Evolutionary conservation across 2,888 invertebrate genomes (phyloP).

Genomic region (Glaucopsyche alexis): DNA sequence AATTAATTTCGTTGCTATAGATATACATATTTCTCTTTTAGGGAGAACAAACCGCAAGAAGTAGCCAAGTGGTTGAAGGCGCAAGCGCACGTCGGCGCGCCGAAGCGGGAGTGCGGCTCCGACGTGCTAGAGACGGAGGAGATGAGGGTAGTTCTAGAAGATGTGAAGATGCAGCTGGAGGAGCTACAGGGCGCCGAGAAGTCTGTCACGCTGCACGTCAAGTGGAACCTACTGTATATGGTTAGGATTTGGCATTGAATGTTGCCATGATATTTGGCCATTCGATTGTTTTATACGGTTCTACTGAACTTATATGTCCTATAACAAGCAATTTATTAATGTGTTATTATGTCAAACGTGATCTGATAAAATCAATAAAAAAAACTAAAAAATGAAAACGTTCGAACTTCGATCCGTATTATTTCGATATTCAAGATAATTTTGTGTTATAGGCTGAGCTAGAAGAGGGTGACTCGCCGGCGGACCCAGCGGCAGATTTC

Average conservation of each 20-base stretch:
- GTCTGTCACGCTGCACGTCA: slow-evolving; percentile 85
- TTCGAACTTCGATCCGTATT: too few relatives aligned
- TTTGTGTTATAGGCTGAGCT: slow-evolving; percentile 58
- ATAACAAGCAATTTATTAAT: too few relatives aligned
- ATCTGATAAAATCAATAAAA: too few relatives aligned
- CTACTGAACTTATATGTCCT: too few relatives aligned
- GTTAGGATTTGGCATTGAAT: slow-evolving; percentile 51
- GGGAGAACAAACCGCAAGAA: slow-evolving; percentile 69
- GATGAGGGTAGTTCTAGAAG: slow-evolving; percentile 58
- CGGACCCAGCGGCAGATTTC: slow-evolving; percentile 84
- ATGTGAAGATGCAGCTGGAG: slow-evolving; percentile 59
- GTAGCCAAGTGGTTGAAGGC: slow-evolving; percentile 85
- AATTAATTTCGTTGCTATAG: too few relatives aligned
- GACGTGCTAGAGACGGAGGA: slow-evolving; percentile 85
- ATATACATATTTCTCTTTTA: slow-evolving; percentile 36
- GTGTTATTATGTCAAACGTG: too few relatives aligned
- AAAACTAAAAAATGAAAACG: too few relatives aligned
- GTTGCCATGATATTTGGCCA: too few relatives aligned
- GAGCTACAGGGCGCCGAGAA: slow-evolving; percentile 56
- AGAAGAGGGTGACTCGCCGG: slow-evolving; percentile 79
- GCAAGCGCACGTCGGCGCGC: slow-evolving; percentile 82
- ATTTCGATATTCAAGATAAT: background rate
- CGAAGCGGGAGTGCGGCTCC: slow-evolving; percentile 84
- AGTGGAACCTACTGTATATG: slow-evolving; percentile 88
- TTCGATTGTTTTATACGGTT: too few relatives aligned